Conservation (phyloP, 2,797 vertebrate species). For the Dallia pectoralis region DNA sequence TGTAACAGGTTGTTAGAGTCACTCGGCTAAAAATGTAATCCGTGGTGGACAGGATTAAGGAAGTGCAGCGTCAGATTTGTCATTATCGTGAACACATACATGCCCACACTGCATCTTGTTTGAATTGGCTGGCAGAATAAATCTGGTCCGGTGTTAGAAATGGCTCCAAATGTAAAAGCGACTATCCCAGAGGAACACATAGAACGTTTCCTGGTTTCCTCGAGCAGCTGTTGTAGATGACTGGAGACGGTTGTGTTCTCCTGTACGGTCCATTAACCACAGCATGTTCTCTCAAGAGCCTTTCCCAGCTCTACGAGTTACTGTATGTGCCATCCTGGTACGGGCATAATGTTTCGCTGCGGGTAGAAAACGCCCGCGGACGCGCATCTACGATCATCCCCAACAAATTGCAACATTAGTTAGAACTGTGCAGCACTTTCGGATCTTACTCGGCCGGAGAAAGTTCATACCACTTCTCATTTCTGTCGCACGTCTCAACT, state of each 20-base stretch:
- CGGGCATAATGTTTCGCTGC: conserved; percentile 44
- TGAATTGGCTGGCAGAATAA: conserved; percentile 40
- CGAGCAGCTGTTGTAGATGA: conserved; percentile 59
- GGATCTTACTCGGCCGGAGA: neutral
- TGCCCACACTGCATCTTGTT: conserved; percentile 17
- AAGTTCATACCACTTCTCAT: neutral
- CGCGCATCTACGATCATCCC: neutral
- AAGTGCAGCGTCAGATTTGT: conserved; percentile 57
- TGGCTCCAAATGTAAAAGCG: conserved; percentile 24
- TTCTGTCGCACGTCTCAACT: conserved; percentile 24
- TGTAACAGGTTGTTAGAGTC: conserved; percentile 49
- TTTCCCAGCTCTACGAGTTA: conserved; percentile 34
- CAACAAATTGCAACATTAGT: neutral
- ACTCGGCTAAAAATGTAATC: conserved; percentile 60
- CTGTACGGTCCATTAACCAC: conserved; percentile 60
- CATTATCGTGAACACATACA: conserved; percentile 55
- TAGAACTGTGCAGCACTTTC: neutral
- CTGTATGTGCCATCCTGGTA: conserved; percentile 31
- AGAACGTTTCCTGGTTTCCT: conserved; percentile 43
- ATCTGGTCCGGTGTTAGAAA: conserved; percentile 49
- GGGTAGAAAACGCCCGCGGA: neutral
- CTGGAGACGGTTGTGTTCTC: conserved; percentile 56
- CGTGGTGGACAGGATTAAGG: conserved; percentile 62
- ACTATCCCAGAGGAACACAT: conserved; percentile 42
- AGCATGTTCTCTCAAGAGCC: conserved; percentile 54